These are phyloP conservation scores for Syngnathus rostellatus DNA, from an alignment of 2,797 vertebrate species.

Conservation along the genomic window DNA sequence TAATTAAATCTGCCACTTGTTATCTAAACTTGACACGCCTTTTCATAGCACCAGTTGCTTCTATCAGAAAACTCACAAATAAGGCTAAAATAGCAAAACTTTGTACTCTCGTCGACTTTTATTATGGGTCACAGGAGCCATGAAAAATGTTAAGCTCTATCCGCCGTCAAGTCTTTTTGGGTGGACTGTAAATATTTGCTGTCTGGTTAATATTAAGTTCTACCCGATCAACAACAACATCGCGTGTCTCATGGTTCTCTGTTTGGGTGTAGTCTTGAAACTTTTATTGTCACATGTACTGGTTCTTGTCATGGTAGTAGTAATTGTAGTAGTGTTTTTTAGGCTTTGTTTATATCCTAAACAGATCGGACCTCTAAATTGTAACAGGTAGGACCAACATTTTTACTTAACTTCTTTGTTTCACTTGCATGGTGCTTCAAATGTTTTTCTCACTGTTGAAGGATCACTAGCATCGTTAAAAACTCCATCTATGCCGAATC, in stretches of 20 bases:
- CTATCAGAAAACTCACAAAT: background rate
- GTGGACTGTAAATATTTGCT: slow-evolving; percentile 52
- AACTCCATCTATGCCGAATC: slow-evolving; percentile 39
- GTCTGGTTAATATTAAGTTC: slow-evolving; percentile 52
- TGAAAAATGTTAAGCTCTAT: background rate
- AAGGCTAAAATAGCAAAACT: background rate
- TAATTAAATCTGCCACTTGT: background rate
- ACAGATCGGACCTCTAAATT: background rate
- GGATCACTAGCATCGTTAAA: slow-evolving; percentile 28
- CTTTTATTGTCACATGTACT: background rate
- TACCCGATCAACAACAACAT: background rate
- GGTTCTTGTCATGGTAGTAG: background rate
- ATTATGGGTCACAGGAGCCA: background rate
- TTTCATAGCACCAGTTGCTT: background rate
- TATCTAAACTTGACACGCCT: background rate
- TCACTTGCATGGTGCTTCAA: background rate
- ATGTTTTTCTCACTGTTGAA: background rate
- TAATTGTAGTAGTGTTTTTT: background rate
- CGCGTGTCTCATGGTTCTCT: background rate
- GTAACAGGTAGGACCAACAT: background rate
- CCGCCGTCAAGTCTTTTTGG: background rate
- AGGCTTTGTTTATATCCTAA: background rate
- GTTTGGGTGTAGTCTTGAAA: slow-evolving; percentile 3
- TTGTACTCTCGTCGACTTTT: background rate
- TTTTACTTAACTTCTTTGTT: background rate